Conservation (phyloP, 2,888 invertebrate genomes). For the Limnephilus lunatus region DNA sequence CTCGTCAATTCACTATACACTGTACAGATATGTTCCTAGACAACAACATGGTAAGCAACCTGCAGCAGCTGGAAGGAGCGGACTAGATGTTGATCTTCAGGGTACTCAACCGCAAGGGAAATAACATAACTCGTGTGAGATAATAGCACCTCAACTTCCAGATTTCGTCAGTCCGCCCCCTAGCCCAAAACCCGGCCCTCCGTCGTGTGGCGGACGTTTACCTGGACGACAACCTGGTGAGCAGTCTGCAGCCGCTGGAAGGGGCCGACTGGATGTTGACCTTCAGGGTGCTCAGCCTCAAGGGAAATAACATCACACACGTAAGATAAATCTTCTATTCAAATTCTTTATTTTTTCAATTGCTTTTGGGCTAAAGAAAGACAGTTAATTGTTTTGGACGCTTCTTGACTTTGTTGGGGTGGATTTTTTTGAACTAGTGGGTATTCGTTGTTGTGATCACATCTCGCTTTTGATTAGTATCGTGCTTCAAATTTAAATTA, state of each 20-base stretch:
- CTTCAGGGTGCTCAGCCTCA: slow-evolving; percentile 87
- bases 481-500: no score
- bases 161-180: slow-evolving; percentile 80
- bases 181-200: slow-evolving; percentile 83
- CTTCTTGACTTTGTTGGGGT: no score
- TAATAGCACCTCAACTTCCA: slow-evolving; percentile 68
- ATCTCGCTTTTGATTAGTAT: no score
- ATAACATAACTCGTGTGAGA: slow-evolving; percentile 81
- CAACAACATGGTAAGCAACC: slow-evolving; percentile 83
- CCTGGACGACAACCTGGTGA: slow-evolving; percentile 86
- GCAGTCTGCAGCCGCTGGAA: slow-evolving; percentile 82
- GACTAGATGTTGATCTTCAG: slow-evolving; percentile 88
- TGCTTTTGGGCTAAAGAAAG: neutral
- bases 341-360: slow-evolving; percentile 58
- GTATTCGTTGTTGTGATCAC: no score
- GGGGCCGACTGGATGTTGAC: slow-evolving; percentile 87
- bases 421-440: no score
- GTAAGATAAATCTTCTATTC: slow-evolving; percentile 71
- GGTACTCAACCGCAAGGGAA: slow-evolving; percentile 86
- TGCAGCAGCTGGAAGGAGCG: slow-evolving; percentile 81
- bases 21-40: slow-evolving; percentile 85
- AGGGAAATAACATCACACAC: slow-evolving; percentile 84
- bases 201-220: slow-evolving; percentile 84
- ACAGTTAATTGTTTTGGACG: neutral
- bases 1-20: slow-evolving; percentile 76